A percentile compares a stretch with the other conserved stretches of the same genome.
phyloP scores from a whole-genome alignment of 1,140 invertebrate genomes.

The Drosophila tani region DNA sequence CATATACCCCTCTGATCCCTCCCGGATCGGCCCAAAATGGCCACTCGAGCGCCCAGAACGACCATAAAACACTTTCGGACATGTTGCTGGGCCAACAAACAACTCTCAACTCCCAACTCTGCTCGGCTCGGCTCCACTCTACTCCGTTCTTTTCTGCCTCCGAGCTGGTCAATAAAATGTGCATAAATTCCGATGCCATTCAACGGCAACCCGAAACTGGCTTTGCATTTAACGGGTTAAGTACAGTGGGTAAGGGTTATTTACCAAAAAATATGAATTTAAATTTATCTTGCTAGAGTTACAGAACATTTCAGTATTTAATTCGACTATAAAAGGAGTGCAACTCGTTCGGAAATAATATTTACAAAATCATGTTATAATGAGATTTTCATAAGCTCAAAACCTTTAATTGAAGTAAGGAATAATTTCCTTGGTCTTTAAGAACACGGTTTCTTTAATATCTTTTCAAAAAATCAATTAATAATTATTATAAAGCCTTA shows the following conservation, averaged over 20 bases:
- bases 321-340: background rate
- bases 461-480: too few species aligned
- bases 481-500: too few species aligned
- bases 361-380: background rate
- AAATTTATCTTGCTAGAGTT: background rate
- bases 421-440: too few species aligned
- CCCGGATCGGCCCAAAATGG: slow-evolving; percentile 64
- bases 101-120: slow-evolving; percentile 43
- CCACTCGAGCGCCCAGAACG: slow-evolving; percentile 78
- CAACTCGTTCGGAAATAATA: background rate
- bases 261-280: background rate
- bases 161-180: slow-evolving; percentile 78
- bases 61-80: slow-evolving; percentile 81
- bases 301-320: background rate
- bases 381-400: too few species aligned
- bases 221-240: slow-evolving; percentile 45
- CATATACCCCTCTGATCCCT: slow-evolving; percentile 21
- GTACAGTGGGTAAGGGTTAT: slow-evolving; percentile 8
- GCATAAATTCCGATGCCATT: slow-evolving; percentile 75
- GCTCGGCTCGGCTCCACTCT: slow-evolving; percentile 39
- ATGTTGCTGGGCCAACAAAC: slow-evolving; percentile 72
- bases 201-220: slow-evolving; percentile 50
- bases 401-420: too few species aligned
- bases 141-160: slow-evolving; percentile 65
- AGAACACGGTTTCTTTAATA: too few species aligned